Conservation (phyloP, 2,113 vertebrate genomes). For the Odocoileus virginianus region DNA sequence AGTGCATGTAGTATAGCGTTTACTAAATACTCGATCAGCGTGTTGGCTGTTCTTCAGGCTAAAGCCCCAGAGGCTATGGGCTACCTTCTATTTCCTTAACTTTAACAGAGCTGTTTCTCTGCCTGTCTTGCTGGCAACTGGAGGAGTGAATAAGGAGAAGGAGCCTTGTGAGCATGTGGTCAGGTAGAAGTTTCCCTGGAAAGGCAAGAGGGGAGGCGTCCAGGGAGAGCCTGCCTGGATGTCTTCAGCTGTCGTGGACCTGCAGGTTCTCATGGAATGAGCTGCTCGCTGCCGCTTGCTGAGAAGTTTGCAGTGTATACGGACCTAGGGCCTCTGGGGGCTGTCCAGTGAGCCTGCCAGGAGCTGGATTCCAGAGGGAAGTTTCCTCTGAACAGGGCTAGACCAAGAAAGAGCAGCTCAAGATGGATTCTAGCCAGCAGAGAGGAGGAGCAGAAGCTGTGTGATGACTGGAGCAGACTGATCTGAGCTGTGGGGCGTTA, state of each 20-base stretch:
- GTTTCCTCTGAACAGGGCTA: rapidly evolving
- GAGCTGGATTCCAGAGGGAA: not conserved
- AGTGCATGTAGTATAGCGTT: rapidly evolving
- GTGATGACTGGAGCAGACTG: not conserved
- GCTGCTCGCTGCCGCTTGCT: not conserved
- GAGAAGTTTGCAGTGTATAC: not conserved
- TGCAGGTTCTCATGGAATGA: not conserved
- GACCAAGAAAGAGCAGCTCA: not conserved
- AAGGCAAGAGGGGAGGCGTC: not conserved
- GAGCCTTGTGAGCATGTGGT: not conserved
- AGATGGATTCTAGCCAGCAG: not conserved
- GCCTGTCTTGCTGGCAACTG: not conserved
- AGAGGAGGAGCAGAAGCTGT: not conserved
- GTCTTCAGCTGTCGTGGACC: not conserved
- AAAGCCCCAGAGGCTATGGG: not conserved
- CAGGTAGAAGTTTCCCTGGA: not conserved
- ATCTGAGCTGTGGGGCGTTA: not conserved
- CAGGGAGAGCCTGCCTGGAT: not conserved
- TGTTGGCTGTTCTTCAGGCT: not conserved
- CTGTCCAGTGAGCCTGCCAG: not conserved
- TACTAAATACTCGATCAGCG: not conserved
- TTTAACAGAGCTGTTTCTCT: not conserved
- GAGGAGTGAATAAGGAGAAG: not conserved
- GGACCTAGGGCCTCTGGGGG: not conserved
- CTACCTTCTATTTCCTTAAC: not conserved